Conservation (phyloP, 2,113 vertebrate genomes). For the Xyrauchen texanus region DNA sequence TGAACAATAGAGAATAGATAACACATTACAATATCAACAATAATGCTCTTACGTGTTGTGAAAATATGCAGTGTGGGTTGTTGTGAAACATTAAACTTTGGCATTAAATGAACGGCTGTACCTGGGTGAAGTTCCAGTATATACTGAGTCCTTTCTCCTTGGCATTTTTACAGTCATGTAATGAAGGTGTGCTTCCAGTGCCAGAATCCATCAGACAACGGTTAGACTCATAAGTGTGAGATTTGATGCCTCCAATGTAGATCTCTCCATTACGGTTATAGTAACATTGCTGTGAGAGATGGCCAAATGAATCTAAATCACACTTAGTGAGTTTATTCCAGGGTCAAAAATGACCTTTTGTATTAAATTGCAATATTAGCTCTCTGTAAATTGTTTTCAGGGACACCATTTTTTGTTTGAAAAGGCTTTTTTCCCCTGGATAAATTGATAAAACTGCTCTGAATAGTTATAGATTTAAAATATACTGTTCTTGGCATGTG, state of each 20-base stretch:
- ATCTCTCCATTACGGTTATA: conserved; percentile 61
- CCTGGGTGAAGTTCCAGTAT: conserved; percentile 75
- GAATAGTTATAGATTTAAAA: too few species aligned
- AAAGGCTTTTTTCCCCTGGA: too few species aligned
- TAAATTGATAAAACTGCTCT: too few species aligned
- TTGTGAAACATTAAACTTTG: background rate
- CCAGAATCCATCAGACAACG: conserved; percentile 67
- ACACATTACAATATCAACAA: too few species aligned
- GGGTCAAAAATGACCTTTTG: too few species aligned
- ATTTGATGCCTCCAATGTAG: conserved; percentile 66
- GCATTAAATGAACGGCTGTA: too few species aligned
- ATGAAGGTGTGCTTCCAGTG: conserved; percentile 45
- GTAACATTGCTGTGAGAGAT: conserved; percentile 56
- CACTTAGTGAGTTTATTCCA: background rate
- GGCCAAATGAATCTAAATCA: background rate
- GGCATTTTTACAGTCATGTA: conserved; percentile 63
- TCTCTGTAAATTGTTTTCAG: too few species aligned
- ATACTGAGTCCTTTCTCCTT: conserved; percentile 59
- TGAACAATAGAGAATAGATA: too few species aligned
- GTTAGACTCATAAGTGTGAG: conserved; percentile 66
- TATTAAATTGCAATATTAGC: too few species aligned
- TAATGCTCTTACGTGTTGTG: too few species aligned
- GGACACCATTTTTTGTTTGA: too few species aligned
- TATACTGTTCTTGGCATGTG: too few species aligned
- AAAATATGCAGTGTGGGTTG: background rate